Evolutionary conservation across 2,888 invertebrate genomes (phyloP), one percentile per base, ranked within the genome.

Genomic region (Pristionchus exspectatus): DNA sequence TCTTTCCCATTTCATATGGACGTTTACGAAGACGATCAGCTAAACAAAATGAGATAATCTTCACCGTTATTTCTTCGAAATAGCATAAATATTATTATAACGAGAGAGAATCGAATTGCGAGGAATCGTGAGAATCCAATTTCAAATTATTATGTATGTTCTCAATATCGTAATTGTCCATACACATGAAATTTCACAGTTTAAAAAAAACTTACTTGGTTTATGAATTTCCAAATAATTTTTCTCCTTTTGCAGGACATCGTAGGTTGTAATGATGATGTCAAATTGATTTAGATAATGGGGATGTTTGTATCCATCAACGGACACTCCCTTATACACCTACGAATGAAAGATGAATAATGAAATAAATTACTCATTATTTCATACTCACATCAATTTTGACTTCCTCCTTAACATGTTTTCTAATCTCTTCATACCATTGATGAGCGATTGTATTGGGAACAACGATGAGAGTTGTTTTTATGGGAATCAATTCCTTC

Each of bases 201-300:
- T 27, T 9, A 14, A 44, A 50, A 27, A 21, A 21, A 54, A 81
- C 81, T 88, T 21, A 56, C 88, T 63, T 2, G 59, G 84, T 56
- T 33, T 59, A 18, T 24, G 33, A 5, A 96, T 95, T 91, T 96
- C 96, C 0, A 96, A 96, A 92, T 96, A 96, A 93, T 96, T 95
- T 33, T 97, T 94, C 94, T 97, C 97, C 33, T 95, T 95, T 81
- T 96, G 95, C 1, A 97, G 95, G 0, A 96, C 96, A 91, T 95
- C 96, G 94, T 97, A 97, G 0, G 97, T 97, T 0, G 97, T 97
- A 18, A 97, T 95, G 0, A 97, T 97, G 69, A 97, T 95, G 95
- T 97, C 97, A 93, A 97, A 97, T 12, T 96, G 94, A 12, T 96
- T 96, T 89, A 97, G 95, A 74, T 96, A 95, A 27, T 88, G 95